These are phyloP conservation scores for Cephus nigrinus DNA, from an alignment of 2,888 invertebrate species.

Conservation along the genomic window DNA sequence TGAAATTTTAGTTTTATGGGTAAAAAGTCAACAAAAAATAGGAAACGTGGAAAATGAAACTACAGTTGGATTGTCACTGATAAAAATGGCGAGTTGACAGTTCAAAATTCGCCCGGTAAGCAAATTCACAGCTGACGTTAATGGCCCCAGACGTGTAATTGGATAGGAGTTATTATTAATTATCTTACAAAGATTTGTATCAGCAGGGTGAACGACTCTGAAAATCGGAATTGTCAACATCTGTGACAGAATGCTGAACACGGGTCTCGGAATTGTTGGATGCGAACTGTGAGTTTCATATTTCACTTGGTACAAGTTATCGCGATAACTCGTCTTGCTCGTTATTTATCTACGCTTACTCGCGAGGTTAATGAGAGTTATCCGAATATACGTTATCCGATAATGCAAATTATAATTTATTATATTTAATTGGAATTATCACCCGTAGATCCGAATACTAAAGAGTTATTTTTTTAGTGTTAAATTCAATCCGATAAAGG, in stretches of 20 bases:
- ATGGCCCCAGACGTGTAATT: neutral
- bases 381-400: neutral
- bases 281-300: neutral
- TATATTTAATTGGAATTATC: neutral
- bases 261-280: neutral
- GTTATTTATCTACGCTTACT: neutral
- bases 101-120: neutral
- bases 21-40: neutral
- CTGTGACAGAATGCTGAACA: neutral
- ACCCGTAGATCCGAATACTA: neutral
- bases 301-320: neutral
- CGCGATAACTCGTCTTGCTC: neutral
- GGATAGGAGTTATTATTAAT: neutral
- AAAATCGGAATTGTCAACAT: neutral
- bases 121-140: neutral
- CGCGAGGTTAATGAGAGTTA: neutral
- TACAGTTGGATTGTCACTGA: neutral
- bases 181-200: neutral
- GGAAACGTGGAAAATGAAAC: neutral
- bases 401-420: neutral
- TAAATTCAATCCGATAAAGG: neutral
- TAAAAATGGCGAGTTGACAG: neutral
- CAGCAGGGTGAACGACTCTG: neutral
- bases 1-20: neutral
- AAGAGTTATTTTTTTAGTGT: neutral